These are phyloP conservation scores for Lepidurus couesii DNA, from an alignment of 1,140 invertebrate species.

Conservation along the genomic window DNA sequence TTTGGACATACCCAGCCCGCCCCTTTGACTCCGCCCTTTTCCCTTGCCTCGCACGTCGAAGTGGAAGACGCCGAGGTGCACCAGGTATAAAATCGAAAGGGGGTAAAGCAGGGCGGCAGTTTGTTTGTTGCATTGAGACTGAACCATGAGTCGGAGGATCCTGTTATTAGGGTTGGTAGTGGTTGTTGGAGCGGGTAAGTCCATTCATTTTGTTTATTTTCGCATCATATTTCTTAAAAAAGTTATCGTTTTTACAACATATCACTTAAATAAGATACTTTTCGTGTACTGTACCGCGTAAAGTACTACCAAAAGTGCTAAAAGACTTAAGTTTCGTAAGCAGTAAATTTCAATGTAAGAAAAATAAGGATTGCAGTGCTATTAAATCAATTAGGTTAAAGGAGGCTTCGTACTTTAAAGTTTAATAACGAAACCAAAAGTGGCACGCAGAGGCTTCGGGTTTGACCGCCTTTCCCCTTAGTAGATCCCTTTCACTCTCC, in stretches of 20 bases:
- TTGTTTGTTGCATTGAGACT: background rate
- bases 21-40: background rate
- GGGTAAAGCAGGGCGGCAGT: conserved; percentile 28
- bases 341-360: too few relatives aligned
- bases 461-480: background rate
- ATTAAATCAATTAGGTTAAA: background rate
- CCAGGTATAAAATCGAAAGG: conserved; percentile 31
- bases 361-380: background rate
- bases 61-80: background rate
- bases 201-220: background rate
- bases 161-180: conserved; percentile 16
- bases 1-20: background rate
- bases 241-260: too few relatives aligned
- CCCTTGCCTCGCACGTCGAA: background rate
- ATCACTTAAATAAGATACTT: too few relatives aligned
- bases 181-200: conserved; percentile 6
- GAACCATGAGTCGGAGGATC: background rate
- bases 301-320: too few relatives aligned
- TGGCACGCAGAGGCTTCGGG: background rate
- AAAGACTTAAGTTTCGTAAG: too few relatives aligned
- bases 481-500: conserved; percentile 11
- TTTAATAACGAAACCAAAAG: conserved; percentile 17
- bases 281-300: too few relatives aligned
- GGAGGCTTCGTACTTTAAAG: background rate
- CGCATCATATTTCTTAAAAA: background rate